These are phyloP conservation scores for fruit fly (Drosophila melanogaster) DNA, from an alignment of 1,140 invertebrate species.

Conservation along the genomic window DNA sequence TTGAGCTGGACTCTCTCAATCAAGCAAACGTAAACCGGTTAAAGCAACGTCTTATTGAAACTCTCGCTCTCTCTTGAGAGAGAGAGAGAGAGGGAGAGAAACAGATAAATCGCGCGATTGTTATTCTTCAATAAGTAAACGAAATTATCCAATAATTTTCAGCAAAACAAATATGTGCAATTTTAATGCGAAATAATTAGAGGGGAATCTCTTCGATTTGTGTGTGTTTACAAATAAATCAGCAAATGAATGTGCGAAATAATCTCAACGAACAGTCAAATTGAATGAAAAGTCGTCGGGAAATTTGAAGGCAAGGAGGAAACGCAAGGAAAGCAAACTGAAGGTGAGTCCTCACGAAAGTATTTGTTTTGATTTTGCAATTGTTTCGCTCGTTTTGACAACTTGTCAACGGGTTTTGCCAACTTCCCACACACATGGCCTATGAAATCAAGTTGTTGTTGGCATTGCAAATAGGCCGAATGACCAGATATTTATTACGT, in stretches of 20 bases:
- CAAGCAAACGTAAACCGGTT: constrained; percentile 67
- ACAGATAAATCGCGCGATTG: constrained; percentile 11
- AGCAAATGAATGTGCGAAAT: constrained; percentile 22
- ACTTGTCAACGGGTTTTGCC: constrained; percentile 40
- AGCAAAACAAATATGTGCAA: constrained; percentile 36
- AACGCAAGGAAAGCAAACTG: constrained; percentile 14
- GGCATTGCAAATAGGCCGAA: constrained; percentile 38
- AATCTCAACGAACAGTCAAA: constrained; percentile 30
- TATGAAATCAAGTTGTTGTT: constrained; percentile 52
- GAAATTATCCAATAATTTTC: constrained; percentile 40
- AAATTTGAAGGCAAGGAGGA: constrained; percentile 10
- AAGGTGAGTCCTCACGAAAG: constrained; percentile 20
- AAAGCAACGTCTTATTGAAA: neutral
- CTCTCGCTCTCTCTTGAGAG: constrained; percentile 16
- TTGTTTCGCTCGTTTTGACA: constrained; percentile 16
- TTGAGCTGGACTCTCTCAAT: constrained; percentile 51
- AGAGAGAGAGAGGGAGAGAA: neutral
- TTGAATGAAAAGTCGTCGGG: constrained; percentile 25
- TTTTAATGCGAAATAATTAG: constrained; percentile 40
- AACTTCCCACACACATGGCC: constrained; percentile 43
- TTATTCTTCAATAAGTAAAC: constrained; percentile 39
- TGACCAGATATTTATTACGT: constrained; percentile 53
- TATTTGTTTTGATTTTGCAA: constrained; percentile 17
- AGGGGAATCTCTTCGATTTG: constrained; percentile 28
- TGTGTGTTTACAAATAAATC: constrained; percentile 27